These are phyloP conservation scores for Latheticus oryzae DNA, from an alignment of 2,888 invertebrate species.

Conservation along the genomic window DNA sequence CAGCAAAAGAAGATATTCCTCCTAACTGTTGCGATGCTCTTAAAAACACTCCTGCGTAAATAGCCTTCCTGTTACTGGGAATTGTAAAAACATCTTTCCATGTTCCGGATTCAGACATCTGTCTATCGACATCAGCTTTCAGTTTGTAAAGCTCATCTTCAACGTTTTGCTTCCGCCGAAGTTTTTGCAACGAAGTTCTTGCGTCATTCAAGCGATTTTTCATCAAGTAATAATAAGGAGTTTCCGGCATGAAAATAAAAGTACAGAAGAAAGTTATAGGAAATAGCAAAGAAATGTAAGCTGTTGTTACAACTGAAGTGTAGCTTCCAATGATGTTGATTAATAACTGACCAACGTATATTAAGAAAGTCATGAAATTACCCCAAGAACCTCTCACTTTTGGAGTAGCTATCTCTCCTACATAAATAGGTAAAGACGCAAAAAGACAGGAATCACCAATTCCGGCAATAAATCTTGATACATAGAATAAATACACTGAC, in stretches of 20 bases:
- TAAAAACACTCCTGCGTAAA: constrained; percentile 54
- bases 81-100: constrained; percentile 56
- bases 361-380: constrained; percentile 49
- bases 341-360: constrained; percentile 53
- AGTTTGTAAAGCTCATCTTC: constrained; percentile 51
- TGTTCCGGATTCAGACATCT: constrained; percentile 57
- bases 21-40: constrained; percentile 56
- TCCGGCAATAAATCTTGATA: constrained; percentile 53
- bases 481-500: constrained; percentile 54
- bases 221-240: constrained; percentile 55
- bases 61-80: constrained; percentile 53
- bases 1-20: constrained; percentile 54
- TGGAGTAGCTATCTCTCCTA: constrained; percentile 56
- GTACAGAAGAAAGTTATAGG: constrained; percentile 70
- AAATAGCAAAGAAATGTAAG: constrained; percentile 70
- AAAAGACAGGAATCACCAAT: constrained; percentile 54
- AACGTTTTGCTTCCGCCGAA: constrained; percentile 51
- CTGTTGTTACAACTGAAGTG: constrained; percentile 67
- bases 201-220: constrained; percentile 52
- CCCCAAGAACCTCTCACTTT: constrained; percentile 57
- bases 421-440: constrained; percentile 53
- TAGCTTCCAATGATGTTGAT: constrained; percentile 70
- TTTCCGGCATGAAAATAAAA: constrained; percentile 74
- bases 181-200: constrained; percentile 47
- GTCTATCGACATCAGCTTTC: constrained; percentile 54